Conservation (phyloP, 2,888 invertebrate genomes). For the Tanytarsus gracilentus region DNA sequence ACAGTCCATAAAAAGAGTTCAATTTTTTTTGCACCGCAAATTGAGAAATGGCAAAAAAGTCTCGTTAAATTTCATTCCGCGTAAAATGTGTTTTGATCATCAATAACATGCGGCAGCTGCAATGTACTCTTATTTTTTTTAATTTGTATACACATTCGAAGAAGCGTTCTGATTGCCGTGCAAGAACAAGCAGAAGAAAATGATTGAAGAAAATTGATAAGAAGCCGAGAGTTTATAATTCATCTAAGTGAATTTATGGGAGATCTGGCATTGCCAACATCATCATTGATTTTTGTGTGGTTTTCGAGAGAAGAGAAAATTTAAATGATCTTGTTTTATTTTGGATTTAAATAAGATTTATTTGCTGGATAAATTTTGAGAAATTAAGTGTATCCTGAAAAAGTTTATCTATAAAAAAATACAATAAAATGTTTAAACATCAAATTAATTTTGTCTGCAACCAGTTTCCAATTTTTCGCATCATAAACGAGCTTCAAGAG, state of each 20-base stretch:
- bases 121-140: constrained; percentile 2
- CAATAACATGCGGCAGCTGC: constrained; percentile 28
- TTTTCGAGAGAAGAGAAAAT: too few species aligned
- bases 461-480: constrained; percentile 26
- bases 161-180: background rate
- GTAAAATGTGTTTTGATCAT: constrained; percentile 17
- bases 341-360: too few species aligned
- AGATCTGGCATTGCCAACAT: too few species aligned
- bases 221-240: constrained; percentile 19
- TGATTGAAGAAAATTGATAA: constrained; percentile 23
- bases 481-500: constrained; percentile 6
- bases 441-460: too few species aligned
- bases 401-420: too few species aligned
- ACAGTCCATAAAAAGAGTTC: background rate
- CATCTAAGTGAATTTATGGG: constrained; percentile 11
- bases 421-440: too few species aligned
- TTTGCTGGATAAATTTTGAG: too few species aligned
- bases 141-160: background rate
- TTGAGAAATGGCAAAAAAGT: background rate
- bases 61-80: constrained; percentile 15
- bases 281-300: too few species aligned
- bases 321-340: too few species aligned
- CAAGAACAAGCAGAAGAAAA: background rate
- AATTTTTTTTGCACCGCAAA: background rate
- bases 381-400: too few species aligned